These are phyloP conservation scores for Eledona agricola DNA, from an alignment of 2,888 invertebrate species.

Conservation along the genomic window DNA sequence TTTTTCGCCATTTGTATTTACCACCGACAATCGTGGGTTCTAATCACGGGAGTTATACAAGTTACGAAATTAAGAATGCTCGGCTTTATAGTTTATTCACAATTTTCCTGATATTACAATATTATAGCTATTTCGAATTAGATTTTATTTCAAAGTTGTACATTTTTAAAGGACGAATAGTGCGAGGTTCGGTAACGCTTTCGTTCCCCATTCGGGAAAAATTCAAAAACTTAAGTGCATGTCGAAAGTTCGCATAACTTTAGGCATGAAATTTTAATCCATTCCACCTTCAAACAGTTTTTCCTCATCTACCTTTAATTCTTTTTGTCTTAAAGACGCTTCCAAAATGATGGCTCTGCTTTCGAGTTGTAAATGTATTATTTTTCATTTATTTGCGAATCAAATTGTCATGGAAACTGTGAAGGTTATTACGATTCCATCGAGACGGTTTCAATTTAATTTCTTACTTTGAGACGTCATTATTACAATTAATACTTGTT, in stretches of 20 bases:
- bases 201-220: slow-evolving; percentile 11
- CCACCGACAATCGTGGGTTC: slow-evolving; percentile 26
- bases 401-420: too few relatives aligned
- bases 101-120: too few relatives aligned
- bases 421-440: too few relatives aligned
- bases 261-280: slow-evolving; percentile 23
- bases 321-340: slow-evolving; percentile 7
- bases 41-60: slow-evolving; percentile 26
- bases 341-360: neutral
- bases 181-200: slow-evolving; percentile 18
- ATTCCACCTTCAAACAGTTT: slow-evolving; percentile 11
- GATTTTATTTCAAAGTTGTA: too few relatives aligned
- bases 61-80: slow-evolving; percentile 25
- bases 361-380: neutral
- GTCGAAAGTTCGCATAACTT: slow-evolving; percentile 19
- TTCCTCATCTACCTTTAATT: slow-evolving; percentile 14
- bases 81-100: slow-evolving; percentile 21
- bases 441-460: too few relatives aligned
- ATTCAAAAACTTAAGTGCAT: slow-evolving; percentile 16
- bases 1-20: neutral
- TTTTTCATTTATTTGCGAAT: too few relatives aligned
- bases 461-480: too few relatives aligned
- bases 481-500: too few relatives aligned
- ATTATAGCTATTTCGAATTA: too few relatives aligned
- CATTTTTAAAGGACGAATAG: too few relatives aligned